phyloP scores from a whole-genome alignment of 1,140 invertebrate species.

The Drosophila busckii region DNA sequence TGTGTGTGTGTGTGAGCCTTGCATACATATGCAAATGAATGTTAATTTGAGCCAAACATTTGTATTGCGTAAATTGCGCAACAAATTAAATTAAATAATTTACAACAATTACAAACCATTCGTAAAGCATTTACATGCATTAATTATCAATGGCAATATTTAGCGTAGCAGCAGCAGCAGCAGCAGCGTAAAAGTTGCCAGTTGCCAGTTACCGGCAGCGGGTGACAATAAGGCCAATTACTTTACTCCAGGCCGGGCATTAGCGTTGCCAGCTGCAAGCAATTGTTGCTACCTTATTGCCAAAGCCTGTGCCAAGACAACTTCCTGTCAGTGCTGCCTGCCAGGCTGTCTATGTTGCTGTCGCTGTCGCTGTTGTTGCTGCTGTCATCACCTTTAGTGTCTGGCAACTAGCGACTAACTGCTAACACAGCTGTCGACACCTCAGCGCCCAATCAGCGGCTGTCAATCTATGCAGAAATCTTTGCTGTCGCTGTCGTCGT shows the following conservation, averaged over 20 bases:
- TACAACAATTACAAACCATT: constrained; percentile 8
- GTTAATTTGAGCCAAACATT: background rate
- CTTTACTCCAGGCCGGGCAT: constrained; percentile 20
- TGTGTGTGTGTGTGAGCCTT: too few relatives aligned
- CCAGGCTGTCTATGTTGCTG: constrained; percentile 10
- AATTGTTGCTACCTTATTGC: constrained; percentile 29
- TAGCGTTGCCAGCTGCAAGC: too few relatives aligned
- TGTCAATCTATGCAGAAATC: constrained; percentile 74
- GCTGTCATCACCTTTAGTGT: constrained; percentile 14
- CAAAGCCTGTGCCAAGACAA: constrained; percentile 30
- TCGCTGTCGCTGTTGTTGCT: constrained; percentile 6
- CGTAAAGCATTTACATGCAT: background rate
- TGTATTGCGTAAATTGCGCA: background rate
- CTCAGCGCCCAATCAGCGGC: constrained; percentile 63
- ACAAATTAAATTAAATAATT: constrained; percentile 18
- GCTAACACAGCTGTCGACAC: constrained; percentile 17
- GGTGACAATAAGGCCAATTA: constrained; percentile 67
- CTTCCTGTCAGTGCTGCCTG: constrained; percentile 36
- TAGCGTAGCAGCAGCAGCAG: constrained; percentile 23
- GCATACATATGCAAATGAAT: background rate
- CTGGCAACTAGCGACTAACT: background rate
- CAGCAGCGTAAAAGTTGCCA: constrained; percentile 35
- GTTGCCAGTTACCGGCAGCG: too few relatives aligned
- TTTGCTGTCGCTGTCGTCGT: constrained; percentile 23
- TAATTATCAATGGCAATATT: constrained; percentile 53